Conservation (phyloP, 2,113 vertebrate genomes). For the Apteryx owenii region DNA sequence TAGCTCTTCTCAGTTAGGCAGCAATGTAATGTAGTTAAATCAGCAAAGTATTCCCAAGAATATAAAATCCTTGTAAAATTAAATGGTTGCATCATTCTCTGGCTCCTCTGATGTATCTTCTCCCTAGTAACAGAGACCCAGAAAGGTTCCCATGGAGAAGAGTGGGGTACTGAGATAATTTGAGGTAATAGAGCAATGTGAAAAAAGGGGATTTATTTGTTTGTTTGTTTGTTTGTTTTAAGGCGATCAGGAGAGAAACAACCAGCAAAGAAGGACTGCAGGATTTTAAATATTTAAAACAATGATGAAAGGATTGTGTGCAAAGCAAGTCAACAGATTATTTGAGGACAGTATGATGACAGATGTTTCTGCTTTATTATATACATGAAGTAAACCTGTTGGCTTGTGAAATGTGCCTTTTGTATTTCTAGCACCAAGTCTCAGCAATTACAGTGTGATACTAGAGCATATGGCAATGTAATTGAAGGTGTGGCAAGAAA, state of each 20-base stretch:
- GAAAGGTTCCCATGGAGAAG: background rate
- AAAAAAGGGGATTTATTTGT: background rate
- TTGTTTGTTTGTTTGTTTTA: background rate
- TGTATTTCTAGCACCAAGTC: conserved; percentile 58
- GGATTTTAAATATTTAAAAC: background rate
- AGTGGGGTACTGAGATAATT: background rate
- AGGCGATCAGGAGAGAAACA: background rate
- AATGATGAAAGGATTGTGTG: background rate
- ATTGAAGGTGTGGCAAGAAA: conserved; percentile 72
- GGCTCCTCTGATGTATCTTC: background rate
- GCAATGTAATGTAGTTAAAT: conserved; percentile 22
- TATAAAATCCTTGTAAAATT: conserved; percentile 34
- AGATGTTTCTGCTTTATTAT: conserved; percentile 45
- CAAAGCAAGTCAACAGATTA: background rate
- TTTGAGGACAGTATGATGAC: background rate
- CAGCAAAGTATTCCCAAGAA: conserved; percentile 4
- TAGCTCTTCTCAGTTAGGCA: conserved; percentile 26
- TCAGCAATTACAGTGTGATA: conserved; percentile 57
- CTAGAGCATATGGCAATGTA: conserved; percentile 53
- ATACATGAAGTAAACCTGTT: conserved; percentile 35
- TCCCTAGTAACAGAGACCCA: background rate
- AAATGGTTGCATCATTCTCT: conserved; percentile 1
- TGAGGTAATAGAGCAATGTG: background rate
- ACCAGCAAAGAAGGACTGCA: background rate
- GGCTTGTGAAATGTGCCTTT: conserved; percentile 50